Percentiles rank a stretch among this genome's conserved stretches.
Conservation (phyloP, 53 echinoderm and acorn worm species). For the Antedon mediterranea region DNA sequence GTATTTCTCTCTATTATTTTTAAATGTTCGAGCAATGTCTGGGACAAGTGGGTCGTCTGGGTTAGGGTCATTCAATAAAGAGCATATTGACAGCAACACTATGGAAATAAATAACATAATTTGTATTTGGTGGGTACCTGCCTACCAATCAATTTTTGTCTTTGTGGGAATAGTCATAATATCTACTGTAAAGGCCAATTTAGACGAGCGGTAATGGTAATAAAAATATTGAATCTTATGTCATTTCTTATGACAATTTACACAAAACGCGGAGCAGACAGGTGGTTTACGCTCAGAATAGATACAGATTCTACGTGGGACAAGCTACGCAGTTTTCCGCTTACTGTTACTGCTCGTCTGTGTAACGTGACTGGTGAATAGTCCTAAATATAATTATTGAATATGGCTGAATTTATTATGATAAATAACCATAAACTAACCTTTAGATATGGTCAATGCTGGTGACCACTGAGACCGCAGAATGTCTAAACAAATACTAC, state of each 20-base stretch:
- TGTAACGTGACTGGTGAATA: too few species aligned
- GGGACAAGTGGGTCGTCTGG: constrained; percentile 43
- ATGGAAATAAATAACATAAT: constrained; percentile 10
- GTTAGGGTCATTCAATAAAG: constrained; percentile 61
- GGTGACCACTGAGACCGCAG: constrained; percentile 98
- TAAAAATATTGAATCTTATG: too few species aligned
- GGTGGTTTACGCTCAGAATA: too few species aligned
- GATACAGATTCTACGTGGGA: too few species aligned
- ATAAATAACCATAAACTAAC: constrained; percentile 22
- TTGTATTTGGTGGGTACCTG: background rate
- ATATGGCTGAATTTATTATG: background rate
- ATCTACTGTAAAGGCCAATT: too few species aligned
- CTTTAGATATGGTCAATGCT: constrained; percentile 96
- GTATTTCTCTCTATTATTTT: constrained; percentile 46
- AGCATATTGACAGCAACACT: constrained; percentile 95
- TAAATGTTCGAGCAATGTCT: constrained; percentile 85
- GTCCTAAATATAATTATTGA: background rate
- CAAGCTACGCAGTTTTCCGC: too few species aligned
- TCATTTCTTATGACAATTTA: too few species aligned
- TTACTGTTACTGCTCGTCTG: too few species aligned
- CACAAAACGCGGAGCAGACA: too few species aligned
- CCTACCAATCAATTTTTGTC: too few species aligned
- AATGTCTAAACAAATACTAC: constrained; percentile 97
- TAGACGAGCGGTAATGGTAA: too few species aligned
- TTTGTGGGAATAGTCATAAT: too few species aligned